Evolutionary conservation across 2,888 invertebrate species (phyloP), one percentile per base, ranked within the genome.

Genomic region (Arrhopalites spinosus): DNA sequence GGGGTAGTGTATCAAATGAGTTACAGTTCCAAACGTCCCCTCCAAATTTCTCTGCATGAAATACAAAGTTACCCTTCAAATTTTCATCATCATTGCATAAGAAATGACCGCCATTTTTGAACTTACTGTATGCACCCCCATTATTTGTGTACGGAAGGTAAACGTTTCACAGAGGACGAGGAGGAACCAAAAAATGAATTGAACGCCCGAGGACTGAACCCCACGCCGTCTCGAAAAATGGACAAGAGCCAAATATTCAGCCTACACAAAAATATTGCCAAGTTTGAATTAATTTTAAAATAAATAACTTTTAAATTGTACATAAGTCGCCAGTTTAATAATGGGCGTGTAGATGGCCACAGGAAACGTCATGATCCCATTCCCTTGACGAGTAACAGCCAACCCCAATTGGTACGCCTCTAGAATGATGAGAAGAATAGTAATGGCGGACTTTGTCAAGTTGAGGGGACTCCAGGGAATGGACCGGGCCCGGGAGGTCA

Each of bases 1-100:
- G 0, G 85, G 85, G 79, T 91, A 95, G 86, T 92, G 94, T 80
- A 93, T 89, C 88, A 93, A 90, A 85, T 92, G 94, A 84, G 92
- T 92, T 82, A 91, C 87, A 85, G 91, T 92, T 79, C 89, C 87
- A 84, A 92, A 92, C 80, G 89, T 43, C 1, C 47, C 50, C 11
- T 25, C 47, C n/a, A n/a, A n/a, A n/a, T n/a, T n/a, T n/a, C 17
- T 70, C 11, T 23, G 7, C 68, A 23, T 43, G 50, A 45, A 66
- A 66, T 53, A n/a, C n/a, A n/a, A n/a, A n/a, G n/a, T n/a, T n/a
- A n/a, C n/a, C n/a, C n/a, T n/a, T n/a, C n/a, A n/a, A n/a, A n/a
- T n/a, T 17, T 17, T 53, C 3, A 29, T 25, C 11, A 30, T n/a
- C 45, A 69, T 69, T n/a, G n/a, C n/a, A n/a, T n/a, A n/a, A n/a